These are phyloP conservation scores for Chiloscyllium plagiosum DNA, from an alignment of 2,113 vertebrate species.

Conservation along the genomic window DNA sequence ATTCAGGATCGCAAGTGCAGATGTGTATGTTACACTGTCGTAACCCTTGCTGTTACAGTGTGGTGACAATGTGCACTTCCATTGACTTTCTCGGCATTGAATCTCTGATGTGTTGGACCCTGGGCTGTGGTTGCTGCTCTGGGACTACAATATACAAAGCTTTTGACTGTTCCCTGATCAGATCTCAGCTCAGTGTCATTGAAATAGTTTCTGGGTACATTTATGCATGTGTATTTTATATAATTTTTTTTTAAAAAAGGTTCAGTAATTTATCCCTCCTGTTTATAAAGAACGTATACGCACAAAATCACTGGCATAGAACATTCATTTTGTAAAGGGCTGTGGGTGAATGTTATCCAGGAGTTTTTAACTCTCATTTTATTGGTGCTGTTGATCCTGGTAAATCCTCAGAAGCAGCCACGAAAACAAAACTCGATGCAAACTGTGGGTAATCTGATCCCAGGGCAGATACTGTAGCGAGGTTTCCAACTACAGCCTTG, in stretches of 20 bases:
- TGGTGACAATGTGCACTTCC: neutral
- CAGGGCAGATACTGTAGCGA: neutral
- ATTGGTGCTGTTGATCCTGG: constrained; percentile 10
- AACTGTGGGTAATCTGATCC: neutral
- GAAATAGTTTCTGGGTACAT: too few species aligned
- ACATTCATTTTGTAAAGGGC: constrained; percentile 16
- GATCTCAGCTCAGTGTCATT: neutral
- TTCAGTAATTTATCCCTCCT: constrained; percentile 5
- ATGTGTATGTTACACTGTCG: neutral
- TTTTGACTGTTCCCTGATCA: neutral
- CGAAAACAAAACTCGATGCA: neutral
- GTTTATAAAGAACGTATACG: constrained; percentile 27
- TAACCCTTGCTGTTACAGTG: neutral
- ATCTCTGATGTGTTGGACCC: neutral
- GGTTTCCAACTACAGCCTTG: neutral
- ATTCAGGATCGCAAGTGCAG: neutral
- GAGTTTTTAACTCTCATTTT: constrained; percentile 24
- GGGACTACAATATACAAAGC: neutral
- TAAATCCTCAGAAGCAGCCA: neutral
- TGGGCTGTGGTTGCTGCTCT: neutral
- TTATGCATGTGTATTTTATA: neutral
- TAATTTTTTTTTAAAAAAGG: neutral
- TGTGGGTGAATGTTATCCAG: constrained; percentile 16
- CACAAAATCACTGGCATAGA: neutral
- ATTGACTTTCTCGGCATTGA: neutral